These are phyloP conservation scores for Notiomystis cincta DNA, from an alignment of 2,113 vertebrate species.

Conservation along the genomic window DNA sequence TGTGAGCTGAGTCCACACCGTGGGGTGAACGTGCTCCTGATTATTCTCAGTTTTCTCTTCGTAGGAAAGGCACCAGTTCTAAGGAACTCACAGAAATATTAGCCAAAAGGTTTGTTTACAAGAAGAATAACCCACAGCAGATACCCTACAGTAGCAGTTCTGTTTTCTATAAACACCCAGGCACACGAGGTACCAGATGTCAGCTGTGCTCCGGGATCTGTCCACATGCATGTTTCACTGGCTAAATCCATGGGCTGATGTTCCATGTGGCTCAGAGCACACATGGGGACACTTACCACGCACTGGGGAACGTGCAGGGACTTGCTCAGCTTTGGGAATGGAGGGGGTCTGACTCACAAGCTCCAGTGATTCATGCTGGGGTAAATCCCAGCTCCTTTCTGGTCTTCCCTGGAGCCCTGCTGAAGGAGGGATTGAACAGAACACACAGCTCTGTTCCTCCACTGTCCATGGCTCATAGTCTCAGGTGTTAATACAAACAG, in stretches of 20 bases:
- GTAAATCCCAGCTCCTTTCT: not conserved
- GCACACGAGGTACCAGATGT: constrained; percentile 20
- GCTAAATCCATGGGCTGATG: not conserved
- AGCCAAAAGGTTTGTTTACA: constrained; percentile 15
- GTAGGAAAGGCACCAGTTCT: not conserved
- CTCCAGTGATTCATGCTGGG: constrained; percentile 49
- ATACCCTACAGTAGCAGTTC: constrained; percentile 35
- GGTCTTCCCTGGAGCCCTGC: not conserved
- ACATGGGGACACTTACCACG: not conserved
- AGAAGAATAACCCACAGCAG: not conserved
- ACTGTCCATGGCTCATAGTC: not conserved
- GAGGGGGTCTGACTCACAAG: constrained; percentile 39
- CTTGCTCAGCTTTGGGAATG: not conserved
- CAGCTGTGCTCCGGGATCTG: not conserved
- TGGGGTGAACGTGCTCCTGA: not conserved
- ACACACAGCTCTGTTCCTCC: not conserved
- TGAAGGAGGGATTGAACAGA: not conserved
- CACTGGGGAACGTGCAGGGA: not conserved
- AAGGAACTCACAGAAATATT: not conserved
- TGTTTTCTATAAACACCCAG: constrained; percentile 11
- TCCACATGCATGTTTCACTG: not conserved
- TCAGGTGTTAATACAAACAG: not conserved
- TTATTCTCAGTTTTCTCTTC: not conserved
- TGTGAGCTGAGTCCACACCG: not conserved
- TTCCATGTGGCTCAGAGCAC: not conserved